Evolutionary conservation across 2,797 vertebrate species (phyloP).

Genomic region (Lateolabrax maculatus): DNA sequence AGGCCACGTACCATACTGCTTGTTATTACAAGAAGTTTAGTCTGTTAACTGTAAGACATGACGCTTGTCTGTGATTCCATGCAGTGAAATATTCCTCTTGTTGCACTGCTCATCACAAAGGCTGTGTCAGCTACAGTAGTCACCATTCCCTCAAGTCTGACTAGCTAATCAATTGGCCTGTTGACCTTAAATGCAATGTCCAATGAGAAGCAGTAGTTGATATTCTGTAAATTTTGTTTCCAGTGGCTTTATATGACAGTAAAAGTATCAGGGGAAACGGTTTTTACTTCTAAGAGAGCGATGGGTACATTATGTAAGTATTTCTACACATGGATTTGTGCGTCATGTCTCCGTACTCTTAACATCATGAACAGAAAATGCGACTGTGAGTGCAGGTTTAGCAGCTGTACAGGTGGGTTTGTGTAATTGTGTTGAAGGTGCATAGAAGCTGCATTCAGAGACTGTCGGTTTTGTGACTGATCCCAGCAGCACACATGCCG

Average conservation of each 20-base stretch:
- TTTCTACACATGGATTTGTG: slow-evolving; percentile 9
- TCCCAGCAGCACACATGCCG: slow-evolving; percentile 44
- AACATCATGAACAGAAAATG: not conserved
- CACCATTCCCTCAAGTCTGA: not conserved
- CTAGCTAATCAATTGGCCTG: not conserved
- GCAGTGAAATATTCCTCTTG: not conserved
- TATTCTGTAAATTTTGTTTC: not conserved
- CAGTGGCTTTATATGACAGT: not conserved
- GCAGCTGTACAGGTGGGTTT: slow-evolving; percentile 51
- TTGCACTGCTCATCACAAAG: not conserved
- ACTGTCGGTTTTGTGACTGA: slow-evolving; percentile 60
- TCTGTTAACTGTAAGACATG: not conserved
- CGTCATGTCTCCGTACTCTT: not conserved
- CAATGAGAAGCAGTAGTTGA: not conserved
- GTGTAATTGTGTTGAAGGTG: slow-evolving; percentile 77
- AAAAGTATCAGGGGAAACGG: not conserved
- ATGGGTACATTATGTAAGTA: not conserved
- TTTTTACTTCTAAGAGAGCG: not conserved
- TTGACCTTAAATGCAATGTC: not conserved
- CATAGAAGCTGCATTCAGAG: slow-evolving; percentile 51
- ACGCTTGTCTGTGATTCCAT: not conserved
- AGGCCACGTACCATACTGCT: too few relatives aligned
- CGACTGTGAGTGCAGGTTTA: slow-evolving; percentile 36
- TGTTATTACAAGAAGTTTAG: too few relatives aligned
- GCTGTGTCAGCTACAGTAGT: not conserved